Evolutionary conservation across 2,888 invertebrate species (phyloP).

Genomic region (Syrphus vitripennis): DNA sequence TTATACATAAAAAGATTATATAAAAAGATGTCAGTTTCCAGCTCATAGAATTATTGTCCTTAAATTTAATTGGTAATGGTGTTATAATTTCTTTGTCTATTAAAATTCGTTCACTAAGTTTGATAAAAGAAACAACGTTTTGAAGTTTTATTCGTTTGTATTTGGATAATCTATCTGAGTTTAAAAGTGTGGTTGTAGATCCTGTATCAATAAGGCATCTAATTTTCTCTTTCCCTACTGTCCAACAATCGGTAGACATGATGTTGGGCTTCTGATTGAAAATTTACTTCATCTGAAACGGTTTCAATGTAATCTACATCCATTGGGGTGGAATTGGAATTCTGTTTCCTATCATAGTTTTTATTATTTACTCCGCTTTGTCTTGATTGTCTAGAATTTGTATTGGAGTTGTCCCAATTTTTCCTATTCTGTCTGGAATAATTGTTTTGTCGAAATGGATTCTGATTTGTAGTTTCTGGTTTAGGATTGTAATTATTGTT

Average conservation of each 20-base stretch:
- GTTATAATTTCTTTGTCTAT: slow-evolving; percentile 31
- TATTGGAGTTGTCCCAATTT: no score
- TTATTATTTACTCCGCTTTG: no score
- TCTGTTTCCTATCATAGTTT: neutral
- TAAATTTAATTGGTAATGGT: slow-evolving; percentile 27
- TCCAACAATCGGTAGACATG: neutral
- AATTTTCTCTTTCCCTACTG: neutral
- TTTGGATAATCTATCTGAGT: neutral
- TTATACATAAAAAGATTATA: no score
- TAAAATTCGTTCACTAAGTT: slow-evolving; percentile 16
- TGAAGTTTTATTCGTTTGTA: slow-evolving; percentile 6
- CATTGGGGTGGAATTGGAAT: neutral
- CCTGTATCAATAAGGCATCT: slow-evolving; percentile 9
- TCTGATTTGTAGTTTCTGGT: no score
- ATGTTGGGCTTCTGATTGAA: neutral
- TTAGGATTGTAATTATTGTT: no score
- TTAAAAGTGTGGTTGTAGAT: slow-evolving; percentile 4
- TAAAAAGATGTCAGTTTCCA: neutral
- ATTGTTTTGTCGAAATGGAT: no score
- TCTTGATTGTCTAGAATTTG: no score
- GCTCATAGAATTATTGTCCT: slow-evolving; percentile 27
- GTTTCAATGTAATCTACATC: neutral
- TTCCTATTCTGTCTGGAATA: no score
- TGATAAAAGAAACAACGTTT: neutral
- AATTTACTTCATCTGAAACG: neutral